Evolutionary conservation across 2,888 invertebrate species (phyloP), one percentile per base, ranked within the genome.

Genomic region (Criorhina ranunculi): DNA sequence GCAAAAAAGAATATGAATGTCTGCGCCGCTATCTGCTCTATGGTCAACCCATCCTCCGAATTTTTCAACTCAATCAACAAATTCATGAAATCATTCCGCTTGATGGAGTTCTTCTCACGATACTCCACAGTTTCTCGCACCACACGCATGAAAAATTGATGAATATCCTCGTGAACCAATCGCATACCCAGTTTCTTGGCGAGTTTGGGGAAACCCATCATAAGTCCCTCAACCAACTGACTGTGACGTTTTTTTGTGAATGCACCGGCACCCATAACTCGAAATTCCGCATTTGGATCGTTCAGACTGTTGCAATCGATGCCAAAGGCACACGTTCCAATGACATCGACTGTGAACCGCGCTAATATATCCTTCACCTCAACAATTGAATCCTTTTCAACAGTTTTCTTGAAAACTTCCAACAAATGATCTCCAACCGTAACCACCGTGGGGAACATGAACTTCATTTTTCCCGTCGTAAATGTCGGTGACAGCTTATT

Each of bases 281-380:
- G 89, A 83, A 92, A 92, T 33, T 90, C 89, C 0, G 92, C 89
- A 44, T 91, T 80, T 0, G 91, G 90, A 88, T 93, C 88, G 11
- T 89, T 87, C 9, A 93, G 89, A 51, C 91, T 91, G 80, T 93
- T 92, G 80, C 92, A 91, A 11, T 93, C 91, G 5, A 93, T 88
- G 0, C 93, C 93, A 86, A 93, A 93, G 9, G 92, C 93, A 87
- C 92, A 92, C 0, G 89, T 90, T 0, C 93, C 92, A 51, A 93
- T 93, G 0, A 93, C 92, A 87, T 93, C 93, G 7, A 92, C 92
- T 1, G 93, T 93, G 81, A 90, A 93, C 4, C 92, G 90, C 0
- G 92, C 91, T 31, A 91, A 89, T 6, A 92, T 67, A 37, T 92
- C 92, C 87, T 92, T 92, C 1, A 93, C 88, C 59, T 93, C 93